These are phyloP conservation scores for Irena cyanogastra DNA, from an alignment of 2,113 vertebrate genomes.

Conservation along the genomic window DNA sequence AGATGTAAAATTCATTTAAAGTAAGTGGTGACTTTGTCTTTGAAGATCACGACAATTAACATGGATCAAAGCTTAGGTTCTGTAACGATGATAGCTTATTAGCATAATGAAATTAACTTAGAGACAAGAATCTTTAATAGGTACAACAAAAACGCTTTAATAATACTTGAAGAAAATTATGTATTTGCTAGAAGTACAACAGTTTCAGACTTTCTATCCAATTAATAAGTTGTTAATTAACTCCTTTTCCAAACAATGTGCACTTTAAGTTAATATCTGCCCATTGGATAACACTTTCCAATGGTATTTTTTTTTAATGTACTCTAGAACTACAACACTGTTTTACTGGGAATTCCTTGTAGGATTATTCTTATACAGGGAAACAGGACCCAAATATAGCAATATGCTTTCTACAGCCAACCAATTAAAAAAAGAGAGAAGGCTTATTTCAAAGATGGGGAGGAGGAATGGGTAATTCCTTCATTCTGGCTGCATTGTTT, in stretches of 20 bases:
- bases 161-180: conserved; percentile 97
- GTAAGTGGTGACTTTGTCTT: conserved; percentile 99
- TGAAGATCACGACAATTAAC: conserved; percentile 99
- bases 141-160: conserved; percentile 97
- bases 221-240: conserved; percentile 99
- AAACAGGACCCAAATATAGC: conserved; percentile 50
- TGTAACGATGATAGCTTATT: conserved; percentile 97
- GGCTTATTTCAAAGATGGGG: conserved; percentile 16
- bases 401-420: conserved; percentile 24
- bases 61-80: conserved; percentile 98
- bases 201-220: conserved; percentile 95
- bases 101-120: conserved; percentile 99
- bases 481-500: conserved; percentile 22
- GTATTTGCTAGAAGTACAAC: conserved; percentile 97
- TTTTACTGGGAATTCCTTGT: conserved; percentile 54
- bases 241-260: conserved; percentile 82
- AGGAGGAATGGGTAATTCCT: conserved; percentile 42
- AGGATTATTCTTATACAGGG: conserved; percentile 37
- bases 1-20: conserved; percentile 99
- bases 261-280: conserved; percentile 82
- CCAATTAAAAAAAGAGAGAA: conserved; percentile 6
- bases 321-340: background rate
- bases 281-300: conserved; percentile 73
- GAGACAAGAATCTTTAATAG: conserved; percentile 99
- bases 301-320: conserved; percentile 24